Conservation (phyloP, 1,140 invertebrate species). For the Whitmania pigra region DNA sequence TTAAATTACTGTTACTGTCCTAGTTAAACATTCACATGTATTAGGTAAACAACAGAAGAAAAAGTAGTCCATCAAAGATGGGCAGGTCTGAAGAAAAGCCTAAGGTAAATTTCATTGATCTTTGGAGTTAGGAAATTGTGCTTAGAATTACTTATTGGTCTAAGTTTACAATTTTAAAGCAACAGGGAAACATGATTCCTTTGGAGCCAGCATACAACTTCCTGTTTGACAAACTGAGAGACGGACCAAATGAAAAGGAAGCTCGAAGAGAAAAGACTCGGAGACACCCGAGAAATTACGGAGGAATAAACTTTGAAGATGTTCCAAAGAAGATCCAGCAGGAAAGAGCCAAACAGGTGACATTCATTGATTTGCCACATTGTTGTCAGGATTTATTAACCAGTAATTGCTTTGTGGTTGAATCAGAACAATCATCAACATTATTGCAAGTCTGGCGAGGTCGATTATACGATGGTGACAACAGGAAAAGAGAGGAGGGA, state of each 20-base stretch:
- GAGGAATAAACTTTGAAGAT: slow-evolving; percentile 11
- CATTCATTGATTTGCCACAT: background rate
- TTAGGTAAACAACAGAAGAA: too few species aligned
- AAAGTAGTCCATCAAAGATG: too few species aligned
- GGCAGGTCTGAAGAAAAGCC: too few species aligned
- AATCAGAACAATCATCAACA: background rate
- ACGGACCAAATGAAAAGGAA: background rate
- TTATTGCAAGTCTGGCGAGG: background rate
- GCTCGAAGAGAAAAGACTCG: background rate
- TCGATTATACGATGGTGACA: slow-evolving; percentile 4
- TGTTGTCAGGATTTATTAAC: too few species aligned
- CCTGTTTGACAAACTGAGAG: slow-evolving; percentile 1
- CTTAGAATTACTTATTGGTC: too few species aligned
- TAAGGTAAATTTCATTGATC: too few species aligned
- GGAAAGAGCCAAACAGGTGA: slow-evolving; percentile 12
- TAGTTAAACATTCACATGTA: too few species aligned
- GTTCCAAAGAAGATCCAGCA: slow-evolving; percentile 17
- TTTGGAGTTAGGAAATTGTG: too few species aligned
- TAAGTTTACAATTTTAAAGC: too few species aligned
- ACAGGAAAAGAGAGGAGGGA: slow-evolving; percentile 16
- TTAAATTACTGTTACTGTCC: too few species aligned
- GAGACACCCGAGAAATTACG: slow-evolving; percentile 12
- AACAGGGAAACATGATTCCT: background rate
- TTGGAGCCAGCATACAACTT: slow-evolving; percentile 8
- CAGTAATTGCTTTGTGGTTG: too few species aligned